These are phyloP conservation scores for Isurus oxyrinchus DNA, from an alignment of 2,113 vertebrate genomes.

Conservation along the genomic window DNA sequence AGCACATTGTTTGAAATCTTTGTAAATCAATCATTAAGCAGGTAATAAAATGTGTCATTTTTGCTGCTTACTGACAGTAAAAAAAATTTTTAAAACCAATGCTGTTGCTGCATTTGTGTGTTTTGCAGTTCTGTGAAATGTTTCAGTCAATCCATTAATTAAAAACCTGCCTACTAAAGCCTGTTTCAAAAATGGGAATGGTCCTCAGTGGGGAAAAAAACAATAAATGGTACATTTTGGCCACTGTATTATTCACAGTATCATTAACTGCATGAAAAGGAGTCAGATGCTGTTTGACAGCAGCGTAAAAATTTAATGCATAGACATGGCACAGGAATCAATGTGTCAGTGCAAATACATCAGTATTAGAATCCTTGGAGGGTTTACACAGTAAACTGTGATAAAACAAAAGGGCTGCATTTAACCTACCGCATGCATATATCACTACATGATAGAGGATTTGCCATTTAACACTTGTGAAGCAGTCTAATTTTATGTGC, in stretches of 20 bases:
- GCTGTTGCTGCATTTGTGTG: neutral
- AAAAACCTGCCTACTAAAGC: slow-evolving; percentile 13
- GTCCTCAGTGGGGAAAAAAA: neutral
- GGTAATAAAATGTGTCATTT: neutral
- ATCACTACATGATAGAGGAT: neutral
- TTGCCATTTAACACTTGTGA: neutral
- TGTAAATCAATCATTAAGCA: neutral
- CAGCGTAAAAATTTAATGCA: slow-evolving; percentile 6
- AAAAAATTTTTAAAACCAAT: neutral
- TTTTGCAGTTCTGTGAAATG: neutral
- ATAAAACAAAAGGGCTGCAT: neutral
- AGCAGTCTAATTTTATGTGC: neutral
- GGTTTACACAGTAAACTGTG: neutral
- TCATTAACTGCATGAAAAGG: slow-evolving; percentile 17
- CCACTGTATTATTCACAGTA: neutral
- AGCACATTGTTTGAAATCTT: neutral
- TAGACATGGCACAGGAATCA: neutral
- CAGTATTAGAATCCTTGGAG: neutral
- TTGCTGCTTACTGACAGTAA: neutral
- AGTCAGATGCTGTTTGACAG: slow-evolving; percentile 1
- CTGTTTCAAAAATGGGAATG: neutral
- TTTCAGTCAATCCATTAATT: slow-evolving; percentile 24
- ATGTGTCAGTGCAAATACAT: slow-evolving; percentile 16
- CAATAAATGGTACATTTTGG: slow-evolving; percentile 10
- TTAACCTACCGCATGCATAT: neutral